Evolutionary conservation across 2,888 invertebrate genomes (phyloP).

Genomic region (Listrodromus nycthemerus): DNA sequence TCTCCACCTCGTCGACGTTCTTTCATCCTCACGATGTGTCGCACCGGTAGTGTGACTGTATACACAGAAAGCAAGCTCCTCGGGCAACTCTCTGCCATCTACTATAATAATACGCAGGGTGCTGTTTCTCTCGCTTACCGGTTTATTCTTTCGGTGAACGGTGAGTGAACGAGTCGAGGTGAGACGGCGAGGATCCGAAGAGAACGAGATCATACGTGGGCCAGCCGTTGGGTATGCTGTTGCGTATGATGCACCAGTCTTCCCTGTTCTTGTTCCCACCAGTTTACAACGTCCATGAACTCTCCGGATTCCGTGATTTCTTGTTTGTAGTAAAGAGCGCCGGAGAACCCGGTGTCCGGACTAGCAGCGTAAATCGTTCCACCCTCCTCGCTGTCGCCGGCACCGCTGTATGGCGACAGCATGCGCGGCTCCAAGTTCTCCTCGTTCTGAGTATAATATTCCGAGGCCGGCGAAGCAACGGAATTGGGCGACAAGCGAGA

Average conservation of each 20-base stretch:
- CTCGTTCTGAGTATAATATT: constrained; percentile 79
- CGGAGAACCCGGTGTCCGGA: constrained; percentile 78
- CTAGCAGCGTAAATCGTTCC: constrained; percentile 79
- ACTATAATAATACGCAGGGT: constrained; percentile 8
- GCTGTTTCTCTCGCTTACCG: constrained; percentile 57
- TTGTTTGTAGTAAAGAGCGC: constrained; percentile 82
- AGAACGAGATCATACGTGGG: constrained; percentile 79
- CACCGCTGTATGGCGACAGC: constrained; percentile 79
- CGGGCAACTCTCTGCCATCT: constrained; percentile 4
- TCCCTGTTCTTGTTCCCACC: constrained; percentile 84
- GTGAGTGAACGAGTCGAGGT: constrained; percentile 31
- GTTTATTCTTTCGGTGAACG: constrained; percentile 52
- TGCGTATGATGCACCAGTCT: constrained; percentile 79
- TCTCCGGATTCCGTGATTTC: constrained; percentile 80
- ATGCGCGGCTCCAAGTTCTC: constrained; percentile 77
- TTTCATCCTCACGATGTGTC: constrained; percentile 15
- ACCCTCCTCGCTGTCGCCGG: constrained; percentile 80
- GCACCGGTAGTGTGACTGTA: constrained; percentile 2
- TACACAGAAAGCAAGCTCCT: constrained; percentile 27
- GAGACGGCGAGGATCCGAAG: constrained; percentile 42
- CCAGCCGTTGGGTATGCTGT: constrained; percentile 80
- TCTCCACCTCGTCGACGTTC: constrained; percentile 49
- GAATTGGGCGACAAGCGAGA: constrained; percentile 79
- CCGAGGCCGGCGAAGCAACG: constrained; percentile 76
- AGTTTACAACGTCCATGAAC: constrained; percentile 83